Conservation (phyloP, 2,888 invertebrate species). For the Caenorhabditis sp. region DNA sequence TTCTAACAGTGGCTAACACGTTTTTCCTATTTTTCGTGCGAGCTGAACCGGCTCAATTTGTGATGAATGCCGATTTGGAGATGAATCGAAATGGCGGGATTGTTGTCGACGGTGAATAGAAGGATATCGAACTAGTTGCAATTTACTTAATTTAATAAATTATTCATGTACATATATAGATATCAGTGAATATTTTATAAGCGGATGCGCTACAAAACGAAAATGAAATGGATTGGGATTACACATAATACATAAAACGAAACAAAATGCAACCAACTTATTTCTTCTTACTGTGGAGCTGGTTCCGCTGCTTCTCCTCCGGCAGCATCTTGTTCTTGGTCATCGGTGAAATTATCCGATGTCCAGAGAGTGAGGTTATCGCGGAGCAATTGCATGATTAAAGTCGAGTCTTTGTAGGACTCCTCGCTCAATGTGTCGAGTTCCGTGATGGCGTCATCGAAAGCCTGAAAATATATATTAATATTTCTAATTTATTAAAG, state of each 20-base stretch:
- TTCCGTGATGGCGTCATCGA: conserved; percentile 99
- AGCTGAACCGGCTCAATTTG: conserved; percentile 38
- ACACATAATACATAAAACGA: conserved; percentile 1
- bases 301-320: conserved; percentile 18
- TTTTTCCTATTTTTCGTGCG: conserved; percentile 28
- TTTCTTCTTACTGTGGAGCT: not conserved
- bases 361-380: conserved; percentile 57
- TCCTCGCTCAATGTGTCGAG: conserved; percentile 99
- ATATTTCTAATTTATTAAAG: not conserved
- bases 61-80: conserved; percentile 29
- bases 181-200: conserved; percentile 3
- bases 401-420: conserved; percentile 99
- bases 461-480: conserved; percentile 83
- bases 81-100: conserved; percentile 15
- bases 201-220: conserved; percentile 23
- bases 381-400: conserved; percentile 96
- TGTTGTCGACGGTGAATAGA: conserved; percentile 3
- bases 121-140: not conserved
- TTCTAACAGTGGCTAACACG: conserved; percentile 29
- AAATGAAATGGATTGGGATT: conserved; percentile 8
- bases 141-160: conserved; percentile 33
- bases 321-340: conserved; percentile 19
- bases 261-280: not conserved
- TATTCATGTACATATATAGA: conserved; percentile 26
- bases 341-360: conserved; percentile 26